phyloP scores from a whole-genome alignment of 2,113 vertebrate genomes.

The Tachycineta bicolor region DNA sequence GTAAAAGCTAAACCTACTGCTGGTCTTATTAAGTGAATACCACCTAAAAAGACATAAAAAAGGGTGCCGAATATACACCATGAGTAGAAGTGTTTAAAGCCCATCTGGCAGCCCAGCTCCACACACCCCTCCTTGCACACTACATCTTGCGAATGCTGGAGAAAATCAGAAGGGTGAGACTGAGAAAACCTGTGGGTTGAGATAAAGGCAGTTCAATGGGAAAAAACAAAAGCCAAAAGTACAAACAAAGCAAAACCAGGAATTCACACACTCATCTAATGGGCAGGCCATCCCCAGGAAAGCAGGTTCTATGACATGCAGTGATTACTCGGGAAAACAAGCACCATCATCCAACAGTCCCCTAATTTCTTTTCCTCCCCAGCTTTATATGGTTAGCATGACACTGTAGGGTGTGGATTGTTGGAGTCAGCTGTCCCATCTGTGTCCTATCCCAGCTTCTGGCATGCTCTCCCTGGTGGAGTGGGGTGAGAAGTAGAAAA shows the following conservation, averaged over 20 bases:
- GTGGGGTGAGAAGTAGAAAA: not conserved
- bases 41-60: not conserved
- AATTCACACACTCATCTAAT: not conserved
- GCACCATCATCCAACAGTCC: rapidly evolving
- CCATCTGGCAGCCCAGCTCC: too few species aligned
- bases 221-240: not conserved
- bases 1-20: not conserved
- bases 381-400: too few species aligned
- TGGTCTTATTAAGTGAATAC: not conserved
- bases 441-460: not conserved
- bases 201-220: not conserved
- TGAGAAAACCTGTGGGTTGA: not conserved
- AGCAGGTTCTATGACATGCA: not conserved
- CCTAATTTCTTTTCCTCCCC: too few species aligned
- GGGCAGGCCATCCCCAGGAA: not conserved
- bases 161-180: not conserved
- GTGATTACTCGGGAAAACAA: not conserved
- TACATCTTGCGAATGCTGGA: rapidly evolving
- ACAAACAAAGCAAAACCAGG: not conserved
- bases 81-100: not conserved
- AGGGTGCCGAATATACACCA: not conserved
- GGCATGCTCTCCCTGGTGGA: not conserved
- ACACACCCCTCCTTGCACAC: rapidly evolving
- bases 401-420: not conserved
- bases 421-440: too few species aligned